Conservation (phyloP, 53 echinoderm and acorn worm species). For the Antedon mediterranea region DNA sequence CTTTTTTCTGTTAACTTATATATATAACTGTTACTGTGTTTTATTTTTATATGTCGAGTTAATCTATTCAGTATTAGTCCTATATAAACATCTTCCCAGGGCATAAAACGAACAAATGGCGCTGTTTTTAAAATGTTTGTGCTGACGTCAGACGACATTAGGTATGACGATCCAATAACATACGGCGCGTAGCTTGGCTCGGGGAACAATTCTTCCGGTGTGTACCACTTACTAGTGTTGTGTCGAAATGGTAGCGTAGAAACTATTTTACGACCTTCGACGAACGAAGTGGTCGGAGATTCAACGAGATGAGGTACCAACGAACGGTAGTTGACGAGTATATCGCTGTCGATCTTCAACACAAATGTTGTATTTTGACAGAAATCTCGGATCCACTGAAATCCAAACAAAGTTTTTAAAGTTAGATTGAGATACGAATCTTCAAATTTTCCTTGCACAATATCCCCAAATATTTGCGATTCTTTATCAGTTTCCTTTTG, state of each 20-base stretch:
- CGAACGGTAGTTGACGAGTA: slow-evolving; percentile 16
- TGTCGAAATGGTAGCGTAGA: not conserved
- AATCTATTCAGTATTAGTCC: slow-evolving; percentile 23
- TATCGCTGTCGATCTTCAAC: slow-evolving; percentile 24
- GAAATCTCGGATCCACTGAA: slow-evolving; percentile 16
- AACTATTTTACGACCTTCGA: not conserved
- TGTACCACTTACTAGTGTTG: slow-evolving; percentile 20
- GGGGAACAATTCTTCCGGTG: slow-evolving; percentile 18
- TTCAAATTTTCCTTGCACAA: slow-evolving; percentile 27
- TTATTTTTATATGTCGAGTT: slow-evolving; percentile 8
- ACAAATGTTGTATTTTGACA: slow-evolving; percentile 11
- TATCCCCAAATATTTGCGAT: slow-evolving; percentile 8
- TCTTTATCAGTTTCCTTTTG: not conserved
- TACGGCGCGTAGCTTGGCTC: slow-evolving; percentile 33
- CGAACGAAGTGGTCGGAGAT: not conserved
- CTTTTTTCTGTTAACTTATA: not conserved
- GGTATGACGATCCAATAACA: slow-evolving; percentile 24
- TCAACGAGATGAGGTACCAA: slow-evolving; percentile 3
- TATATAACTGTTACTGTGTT: slow-evolving; percentile 9
- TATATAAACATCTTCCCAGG: slow-evolving; percentile 35
- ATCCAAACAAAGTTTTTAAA: slow-evolving; percentile 24
- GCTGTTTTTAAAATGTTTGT: slow-evolving; percentile 9
- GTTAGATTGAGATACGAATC: slow-evolving; percentile 27
- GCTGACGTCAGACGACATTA: slow-evolving; percentile 26
- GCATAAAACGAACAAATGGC: slow-evolving; percentile 26